Conservation (phyloP, 2,797 vertebrate genomes). For the Silurus lanzhouensis region DNA sequence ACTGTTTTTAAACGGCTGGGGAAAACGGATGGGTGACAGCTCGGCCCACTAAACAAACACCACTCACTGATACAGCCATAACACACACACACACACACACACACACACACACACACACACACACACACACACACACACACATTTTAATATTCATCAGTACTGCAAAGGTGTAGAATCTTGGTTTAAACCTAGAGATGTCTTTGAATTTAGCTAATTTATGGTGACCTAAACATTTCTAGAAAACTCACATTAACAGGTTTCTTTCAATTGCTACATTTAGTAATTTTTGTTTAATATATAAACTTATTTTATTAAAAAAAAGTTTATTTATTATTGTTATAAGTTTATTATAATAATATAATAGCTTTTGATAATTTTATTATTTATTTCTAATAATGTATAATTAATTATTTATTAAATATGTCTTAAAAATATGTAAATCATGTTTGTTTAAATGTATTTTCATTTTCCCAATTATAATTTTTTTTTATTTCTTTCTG, state of each 20-base stretch:
- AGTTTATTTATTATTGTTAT: not conserved
- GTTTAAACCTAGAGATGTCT: too few species aligned
- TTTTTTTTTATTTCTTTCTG: not conserved
- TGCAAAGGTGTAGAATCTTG: not conserved
- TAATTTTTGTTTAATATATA: too few species aligned
- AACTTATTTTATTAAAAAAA: not conserved
- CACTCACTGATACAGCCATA: not conserved
- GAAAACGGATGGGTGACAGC: conserved; percentile 68
- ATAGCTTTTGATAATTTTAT: too few species aligned
- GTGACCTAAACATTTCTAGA: not conserved
- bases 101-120: too few species aligned
- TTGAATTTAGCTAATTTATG: too few species aligned
- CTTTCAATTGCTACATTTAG: too few species aligned
- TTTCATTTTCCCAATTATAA: too few species aligned
- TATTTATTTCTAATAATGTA: too few species aligned
- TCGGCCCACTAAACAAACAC: conserved; percentile 42
- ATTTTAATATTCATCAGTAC: conserved; percentile 14
- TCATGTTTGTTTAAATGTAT: not conserved
- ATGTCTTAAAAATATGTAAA: too few species aligned
- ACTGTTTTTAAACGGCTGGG: conserved; percentile 59
- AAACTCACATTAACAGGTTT: not conserved
- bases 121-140: too few species aligned
- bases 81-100: not conserved
- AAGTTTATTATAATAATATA: not conserved
- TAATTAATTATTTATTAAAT: too few species aligned